Percentiles rank a stretch among this genome's conserved stretches.
These are phyloP conservation scores for Agonum fuliginosum DNA, from an alignment of 2,888 invertebrate genomes.

Conservation along the genomic window DNA sequence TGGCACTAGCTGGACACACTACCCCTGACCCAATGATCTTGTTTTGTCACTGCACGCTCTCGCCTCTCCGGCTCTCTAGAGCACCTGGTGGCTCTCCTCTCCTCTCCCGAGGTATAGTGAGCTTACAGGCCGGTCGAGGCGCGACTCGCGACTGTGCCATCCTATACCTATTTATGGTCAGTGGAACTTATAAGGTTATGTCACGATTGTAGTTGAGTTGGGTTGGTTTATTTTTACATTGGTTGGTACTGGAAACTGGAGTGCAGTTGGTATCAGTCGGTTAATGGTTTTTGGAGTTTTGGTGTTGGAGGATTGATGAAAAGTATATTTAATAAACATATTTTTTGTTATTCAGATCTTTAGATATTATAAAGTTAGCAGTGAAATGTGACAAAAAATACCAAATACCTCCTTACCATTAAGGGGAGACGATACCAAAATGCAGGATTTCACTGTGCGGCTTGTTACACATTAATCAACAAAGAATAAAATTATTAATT, in stretches of 20 bases:
- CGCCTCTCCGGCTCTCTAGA: background rate
- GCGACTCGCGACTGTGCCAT: conserved; percentile 2
- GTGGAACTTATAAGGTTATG: background rate
- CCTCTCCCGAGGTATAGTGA: background rate
- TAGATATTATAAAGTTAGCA: no score
- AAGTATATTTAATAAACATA: no score
- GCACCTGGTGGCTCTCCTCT: conserved; percentile 2
- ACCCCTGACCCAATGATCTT: conserved; percentile 59
- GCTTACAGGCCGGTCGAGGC: background rate
- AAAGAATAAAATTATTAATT: no score
- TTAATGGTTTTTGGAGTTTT: no score
- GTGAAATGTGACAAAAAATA: no score
- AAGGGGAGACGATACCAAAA: no score
- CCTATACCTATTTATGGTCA: background rate
- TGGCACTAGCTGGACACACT: conserved; percentile 33
- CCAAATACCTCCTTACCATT: no score
- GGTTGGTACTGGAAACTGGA: background rate
- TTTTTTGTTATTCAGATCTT: no score
- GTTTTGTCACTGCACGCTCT: conserved; percentile 39
- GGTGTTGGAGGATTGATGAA: no score
- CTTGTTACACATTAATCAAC: no score
- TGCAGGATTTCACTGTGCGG: no score
- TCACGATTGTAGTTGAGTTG: background rate
- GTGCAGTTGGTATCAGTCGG: background rate
- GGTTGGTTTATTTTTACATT: background rate